Conservation (phyloP, 2,888 invertebrate genomes). For the Lasioglossum vierecki region DNA sequence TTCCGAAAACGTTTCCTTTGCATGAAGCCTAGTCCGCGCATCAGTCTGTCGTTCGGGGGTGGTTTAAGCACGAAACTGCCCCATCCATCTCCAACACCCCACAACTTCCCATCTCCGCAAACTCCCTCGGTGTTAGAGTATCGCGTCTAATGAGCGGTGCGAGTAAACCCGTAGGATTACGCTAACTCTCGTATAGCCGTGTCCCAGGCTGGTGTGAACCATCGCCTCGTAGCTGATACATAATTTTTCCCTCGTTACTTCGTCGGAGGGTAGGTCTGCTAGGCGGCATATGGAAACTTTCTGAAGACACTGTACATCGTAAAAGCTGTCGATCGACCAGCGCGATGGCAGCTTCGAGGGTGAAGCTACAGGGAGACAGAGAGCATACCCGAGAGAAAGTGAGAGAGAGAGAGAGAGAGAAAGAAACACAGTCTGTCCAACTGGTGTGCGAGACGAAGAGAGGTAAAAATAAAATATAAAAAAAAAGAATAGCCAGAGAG, state of each 20-base stretch:
- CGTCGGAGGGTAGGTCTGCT: background rate
- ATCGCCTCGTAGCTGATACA: background rate
- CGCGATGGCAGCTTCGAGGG: slow-evolving; percentile 8
- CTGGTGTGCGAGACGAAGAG: background rate
- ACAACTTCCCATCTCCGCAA: background rate
- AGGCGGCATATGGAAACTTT: background rate
- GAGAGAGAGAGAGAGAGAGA: background rate
- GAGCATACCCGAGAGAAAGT: background rate
- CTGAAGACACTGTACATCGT: slow-evolving; percentile 2
- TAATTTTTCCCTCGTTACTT: background rate
- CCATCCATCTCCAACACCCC: background rate
- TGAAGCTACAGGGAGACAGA: slow-evolving; percentile 2
- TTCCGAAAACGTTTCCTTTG: too few species aligned
- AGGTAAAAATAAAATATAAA: background rate
- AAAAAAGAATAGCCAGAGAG: background rate
- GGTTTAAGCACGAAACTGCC: background rate
- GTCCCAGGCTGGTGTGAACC: background rate
- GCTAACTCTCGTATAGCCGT: background rate
- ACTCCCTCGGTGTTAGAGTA: background rate
- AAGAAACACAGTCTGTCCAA: too few species aligned
- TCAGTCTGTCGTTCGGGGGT: background rate
- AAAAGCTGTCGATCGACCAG: slow-evolving; percentile 17
- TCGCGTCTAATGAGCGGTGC: background rate
- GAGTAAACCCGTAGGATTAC: background rate
- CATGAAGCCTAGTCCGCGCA: too few species aligned